These are phyloP conservation scores for Oryctes rhinoceros DNA, from an alignment of 1,140 invertebrate genomes.

Conservation along the genomic window DNA sequence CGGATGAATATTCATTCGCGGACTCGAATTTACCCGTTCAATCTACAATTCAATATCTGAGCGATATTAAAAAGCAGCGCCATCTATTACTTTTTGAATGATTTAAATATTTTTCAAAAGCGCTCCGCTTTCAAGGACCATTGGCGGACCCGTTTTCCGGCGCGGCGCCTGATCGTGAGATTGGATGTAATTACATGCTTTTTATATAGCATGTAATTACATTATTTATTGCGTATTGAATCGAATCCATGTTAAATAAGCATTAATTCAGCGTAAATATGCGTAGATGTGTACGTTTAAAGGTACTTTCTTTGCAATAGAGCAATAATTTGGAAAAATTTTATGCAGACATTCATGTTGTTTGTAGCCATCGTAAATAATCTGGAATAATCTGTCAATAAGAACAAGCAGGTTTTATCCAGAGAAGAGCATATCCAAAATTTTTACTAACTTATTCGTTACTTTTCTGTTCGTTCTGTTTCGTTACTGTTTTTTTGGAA, in stretches of 20 bases:
- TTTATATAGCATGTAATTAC: neutral
- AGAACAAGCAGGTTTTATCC: too few species aligned
- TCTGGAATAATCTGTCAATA: too few species aligned
- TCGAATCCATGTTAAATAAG: neutral
- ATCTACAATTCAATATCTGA: conserved; percentile 32
- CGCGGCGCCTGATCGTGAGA: neutral
- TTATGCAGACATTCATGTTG: too few species aligned
- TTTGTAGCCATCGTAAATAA: too few species aligned
- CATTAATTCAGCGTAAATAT: neutral
- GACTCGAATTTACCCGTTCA: conserved; percentile 31
- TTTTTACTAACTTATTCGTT: too few species aligned
- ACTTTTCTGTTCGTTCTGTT: too few species aligned
- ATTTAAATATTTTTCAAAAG: neutral
- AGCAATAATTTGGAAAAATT: too few species aligned
- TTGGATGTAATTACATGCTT: conserved; percentile 11
- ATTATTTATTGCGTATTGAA: neutral
- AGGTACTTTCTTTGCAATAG: too few species aligned
- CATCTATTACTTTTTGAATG: conserved; percentile 29
- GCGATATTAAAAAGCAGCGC: conserved; percentile 32
- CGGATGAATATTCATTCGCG: conserved; percentile 29
- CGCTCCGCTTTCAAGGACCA: neutral
- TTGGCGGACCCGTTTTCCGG: neutral
- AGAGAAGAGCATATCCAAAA: too few species aligned
- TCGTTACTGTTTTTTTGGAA: too few species aligned
- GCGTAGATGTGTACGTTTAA: neutral